phyloP scores from a whole-genome alignment of 2,888 invertebrate species.

The Hyles lineata region DNA sequence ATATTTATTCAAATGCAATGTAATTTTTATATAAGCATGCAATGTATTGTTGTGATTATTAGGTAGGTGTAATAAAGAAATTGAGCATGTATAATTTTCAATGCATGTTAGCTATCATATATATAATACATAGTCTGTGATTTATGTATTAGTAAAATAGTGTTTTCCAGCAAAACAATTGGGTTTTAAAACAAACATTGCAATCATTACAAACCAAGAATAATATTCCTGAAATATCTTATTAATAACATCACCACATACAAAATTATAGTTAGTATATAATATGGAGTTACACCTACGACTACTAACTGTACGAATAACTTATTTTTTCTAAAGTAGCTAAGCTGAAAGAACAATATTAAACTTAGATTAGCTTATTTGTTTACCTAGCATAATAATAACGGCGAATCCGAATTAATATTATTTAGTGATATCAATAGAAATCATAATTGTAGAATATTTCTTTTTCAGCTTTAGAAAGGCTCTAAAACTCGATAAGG shows the following conservation, averaged over 20 bases:
- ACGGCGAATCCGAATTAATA: conserved; percentile 20
- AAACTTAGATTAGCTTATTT: neutral
- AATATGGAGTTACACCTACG: too few species aligned
- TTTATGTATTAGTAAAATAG: too few species aligned
- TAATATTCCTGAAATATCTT: too few species aligned
- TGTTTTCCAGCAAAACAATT: too few species aligned
- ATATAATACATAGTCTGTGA: neutral
- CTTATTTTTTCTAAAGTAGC: neutral
- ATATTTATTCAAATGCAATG: neutral
- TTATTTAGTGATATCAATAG: conserved; percentile 6
- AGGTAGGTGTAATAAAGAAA: neutral
- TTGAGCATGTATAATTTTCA: neutral
- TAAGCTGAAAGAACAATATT: neutral
- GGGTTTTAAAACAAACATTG: too few species aligned
- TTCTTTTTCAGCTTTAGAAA: conserved; percentile 19
- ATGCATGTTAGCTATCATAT: neutral
- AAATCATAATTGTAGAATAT: conserved; percentile 18
- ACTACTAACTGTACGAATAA: too few species aligned
- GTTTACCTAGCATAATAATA: conserved; percentile 13
- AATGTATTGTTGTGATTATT: neutral
- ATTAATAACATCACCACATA: too few species aligned
- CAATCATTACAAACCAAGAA: too few species aligned
- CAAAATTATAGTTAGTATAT: too few species aligned
- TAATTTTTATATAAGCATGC: conserved; percentile 11
- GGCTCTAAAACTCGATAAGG: conserved; percentile 13